Percentiles rank a stretch among this genome's conserved stretches.
phyloP scores from a whole-genome alignment of 2,888 invertebrate species.

The Tipula confusa region DNA sequence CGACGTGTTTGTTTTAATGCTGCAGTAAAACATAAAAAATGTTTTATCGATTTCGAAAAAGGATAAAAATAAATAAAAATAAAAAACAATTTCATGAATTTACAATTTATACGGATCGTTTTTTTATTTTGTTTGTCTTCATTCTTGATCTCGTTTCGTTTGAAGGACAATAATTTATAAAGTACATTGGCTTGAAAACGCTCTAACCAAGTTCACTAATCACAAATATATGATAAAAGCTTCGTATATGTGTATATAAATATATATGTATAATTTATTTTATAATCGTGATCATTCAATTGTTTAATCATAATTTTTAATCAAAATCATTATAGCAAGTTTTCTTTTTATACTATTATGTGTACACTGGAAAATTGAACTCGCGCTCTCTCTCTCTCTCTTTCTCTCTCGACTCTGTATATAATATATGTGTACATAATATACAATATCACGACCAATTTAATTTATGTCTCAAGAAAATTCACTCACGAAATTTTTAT shows the following conservation, averaged over 20 bases:
- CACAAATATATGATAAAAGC: neutral
- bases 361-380: neutral
- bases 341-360: no score
- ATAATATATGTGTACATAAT: neutral
- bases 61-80: slow-evolving; percentile 13
- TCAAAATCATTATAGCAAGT: slow-evolving; percentile 26
- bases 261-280: neutral
- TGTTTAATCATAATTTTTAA: slow-evolving; percentile 29
- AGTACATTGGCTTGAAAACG: neutral
- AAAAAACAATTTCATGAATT: slow-evolving; percentile 20
- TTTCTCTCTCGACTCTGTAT: no score
- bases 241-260: no score
- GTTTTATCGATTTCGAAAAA: slow-evolving; percentile 29
- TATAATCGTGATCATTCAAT: slow-evolving; percentile 27
- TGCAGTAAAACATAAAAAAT: slow-evolving; percentile 27
- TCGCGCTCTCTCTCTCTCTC: no score
- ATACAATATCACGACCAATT: slow-evolving; percentile 15
- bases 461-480: slow-evolving; percentile 28
- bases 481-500: slow-evolving; percentile 27
- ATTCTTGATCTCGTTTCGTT: slow-evolving; percentile 20
- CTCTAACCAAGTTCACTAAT: neutral
- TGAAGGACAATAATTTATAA: slow-evolving; percentile 27
- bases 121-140: neutral
- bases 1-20: slow-evolving; percentile 29
- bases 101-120: neutral